Evolutionary conservation across 2,113 vertebrate genomes (phyloP).

Genomic region (Nothobranchius kuhntae): DNA sequence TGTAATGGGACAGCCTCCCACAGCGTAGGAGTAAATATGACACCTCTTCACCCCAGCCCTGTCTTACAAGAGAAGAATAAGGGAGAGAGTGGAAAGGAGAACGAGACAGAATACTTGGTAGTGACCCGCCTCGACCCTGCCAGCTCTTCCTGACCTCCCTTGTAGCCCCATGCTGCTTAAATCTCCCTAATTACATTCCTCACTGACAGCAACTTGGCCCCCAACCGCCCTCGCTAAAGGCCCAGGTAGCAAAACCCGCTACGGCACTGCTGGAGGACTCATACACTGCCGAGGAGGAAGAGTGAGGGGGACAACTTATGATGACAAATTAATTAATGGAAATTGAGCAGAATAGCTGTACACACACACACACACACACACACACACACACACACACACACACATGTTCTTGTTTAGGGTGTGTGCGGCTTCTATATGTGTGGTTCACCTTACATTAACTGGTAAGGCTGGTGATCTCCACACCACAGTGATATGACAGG

Average conservation of each 20-base stretch:
- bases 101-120: slow-evolving; percentile 82
- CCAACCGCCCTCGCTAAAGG: slow-evolving; percentile 70
- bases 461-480: slow-evolving; percentile 50
- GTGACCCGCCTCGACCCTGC: slow-evolving; percentile 84
- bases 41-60: slow-evolving; percentile 64
- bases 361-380: slow-evolving; percentile 13
- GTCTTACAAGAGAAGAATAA: slow-evolving; percentile 52
- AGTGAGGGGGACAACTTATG: slow-evolving; percentile 44
- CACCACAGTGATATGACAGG: slow-evolving; percentile 57
- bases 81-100: slow-evolving; percentile 42
- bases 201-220: slow-evolving; percentile 92
- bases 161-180: slow-evolving; percentile 86
- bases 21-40: slow-evolving; percentile 66
- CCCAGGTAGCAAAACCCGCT: slow-evolving; percentile 78
- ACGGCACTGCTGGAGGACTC: slow-evolving; percentile 46
- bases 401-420: neutral
- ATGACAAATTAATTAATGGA: slow-evolving; percentile 79
- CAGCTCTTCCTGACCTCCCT: slow-evolving; percentile 85
- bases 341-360: slow-evolving; percentile 46
- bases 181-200: slow-evolving; percentile 93
- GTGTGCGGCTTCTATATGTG: slow-evolving; percentile 49
- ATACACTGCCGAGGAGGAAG: slow-evolving; percentile 58
- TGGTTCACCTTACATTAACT: slow-evolving; percentile 30
- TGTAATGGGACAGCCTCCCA: slow-evolving; percentile 58
- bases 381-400: neutral